phyloP scores from a whole-genome alignment of 2,113 vertebrate genomes.

The Indicator indicator region DNA sequence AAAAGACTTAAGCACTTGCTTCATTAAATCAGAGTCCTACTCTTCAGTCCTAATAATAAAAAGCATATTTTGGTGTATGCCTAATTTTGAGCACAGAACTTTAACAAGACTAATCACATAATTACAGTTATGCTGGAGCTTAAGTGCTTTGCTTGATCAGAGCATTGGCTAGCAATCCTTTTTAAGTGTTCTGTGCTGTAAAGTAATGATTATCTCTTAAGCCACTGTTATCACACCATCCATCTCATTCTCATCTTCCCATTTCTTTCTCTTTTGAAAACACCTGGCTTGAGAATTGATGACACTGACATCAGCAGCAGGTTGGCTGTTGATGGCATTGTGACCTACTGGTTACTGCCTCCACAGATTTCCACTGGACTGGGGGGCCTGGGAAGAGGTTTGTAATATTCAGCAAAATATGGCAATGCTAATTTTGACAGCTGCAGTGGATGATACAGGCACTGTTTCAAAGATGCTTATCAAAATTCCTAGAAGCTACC shows the following conservation, averaged over 20 bases:
- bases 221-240: slow-evolving; percentile 3
- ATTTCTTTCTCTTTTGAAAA: neutral
- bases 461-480: neutral
- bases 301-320: neutral
- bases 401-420: neutral
- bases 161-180: slow-evolving; percentile 25
- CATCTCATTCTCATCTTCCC: neutral
- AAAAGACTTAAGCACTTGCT: slow-evolving; percentile 3
- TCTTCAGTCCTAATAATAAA: neutral
- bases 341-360: neutral
- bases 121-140: slow-evolving; percentile 29
- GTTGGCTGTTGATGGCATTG: neutral
- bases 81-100: slow-evolving; percentile 34
- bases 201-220: slow-evolving; percentile 16
- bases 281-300: neutral
- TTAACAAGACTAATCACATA: slow-evolving; percentile 46
- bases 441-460: neutral
- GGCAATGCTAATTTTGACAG: neutral
- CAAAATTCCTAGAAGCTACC: neutral
- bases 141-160: slow-evolving; percentile 48
- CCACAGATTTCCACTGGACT: neutral
- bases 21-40: slow-evolving; percentile 18
- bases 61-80: neutral
- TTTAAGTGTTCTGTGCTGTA: neutral
- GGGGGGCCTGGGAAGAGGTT: neutral